phyloP scores from a whole-genome alignment of 2,888 invertebrate genomes.

The Epistrophe eligans region DNA sequence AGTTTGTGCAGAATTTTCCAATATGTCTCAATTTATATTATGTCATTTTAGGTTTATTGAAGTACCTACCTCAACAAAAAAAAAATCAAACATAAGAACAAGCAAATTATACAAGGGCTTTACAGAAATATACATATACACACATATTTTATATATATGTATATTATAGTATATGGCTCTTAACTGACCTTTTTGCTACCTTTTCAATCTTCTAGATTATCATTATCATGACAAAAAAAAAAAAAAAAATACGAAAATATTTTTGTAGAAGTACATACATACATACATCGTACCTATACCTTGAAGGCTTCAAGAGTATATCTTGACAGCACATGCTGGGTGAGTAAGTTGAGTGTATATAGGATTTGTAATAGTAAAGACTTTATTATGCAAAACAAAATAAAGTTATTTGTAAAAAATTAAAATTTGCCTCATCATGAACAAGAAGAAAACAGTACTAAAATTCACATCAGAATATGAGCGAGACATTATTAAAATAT shows the following conservation, averaged over 20 bases:
- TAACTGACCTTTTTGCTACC: conserved; percentile 16
- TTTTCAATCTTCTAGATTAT: not conserved
- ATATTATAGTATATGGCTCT: too few species aligned
- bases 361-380: conserved; percentile 6
- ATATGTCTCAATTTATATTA: too few species aligned
- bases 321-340: not conserved
- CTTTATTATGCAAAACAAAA: conserved; percentile 64
- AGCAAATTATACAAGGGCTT: not conserved
- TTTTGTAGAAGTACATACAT: too few species aligned
- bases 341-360: not conserved
- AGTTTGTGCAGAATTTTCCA: too few species aligned
- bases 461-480: conserved; percentile 28
- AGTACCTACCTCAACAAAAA: too few species aligned
- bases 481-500: not conserved
- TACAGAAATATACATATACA: too few species aligned
- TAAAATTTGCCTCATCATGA: conserved; percentile 25
- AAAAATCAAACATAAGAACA: not conserved
- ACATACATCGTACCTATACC: not conserved
- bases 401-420: conserved; percentile 64
- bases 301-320: not conserved
- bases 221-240: not conserved
- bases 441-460: not conserved
- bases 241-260: too few species aligned
- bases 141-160: too few species aligned
- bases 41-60: too few species aligned